Conservation (phyloP, 2,888 invertebrate species). For the Trachelus tabidus region DNA sequence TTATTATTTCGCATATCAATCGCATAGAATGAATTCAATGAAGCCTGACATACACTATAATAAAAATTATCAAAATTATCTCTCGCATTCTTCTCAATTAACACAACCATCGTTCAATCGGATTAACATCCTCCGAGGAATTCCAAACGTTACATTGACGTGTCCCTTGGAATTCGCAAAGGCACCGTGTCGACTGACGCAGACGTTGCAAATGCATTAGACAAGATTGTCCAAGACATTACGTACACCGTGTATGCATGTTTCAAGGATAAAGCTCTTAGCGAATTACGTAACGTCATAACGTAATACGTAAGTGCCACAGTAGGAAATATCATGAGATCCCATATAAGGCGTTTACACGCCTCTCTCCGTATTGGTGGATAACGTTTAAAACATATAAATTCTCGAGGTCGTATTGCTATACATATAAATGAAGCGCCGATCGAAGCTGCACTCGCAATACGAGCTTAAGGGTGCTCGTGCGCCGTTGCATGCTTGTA, state of each 20-base stretch:
- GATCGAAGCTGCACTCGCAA: background rate
- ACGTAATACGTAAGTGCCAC: background rate
- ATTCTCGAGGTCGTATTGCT: background rate
- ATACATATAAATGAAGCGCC: background rate
- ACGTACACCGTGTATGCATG: background rate
- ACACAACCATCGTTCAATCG: background rate
- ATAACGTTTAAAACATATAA: background rate
- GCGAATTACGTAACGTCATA: background rate
- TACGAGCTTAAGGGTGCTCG: background rate
- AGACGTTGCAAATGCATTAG: background rate
- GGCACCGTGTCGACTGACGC: background rate
- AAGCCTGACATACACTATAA: too few species aligned
- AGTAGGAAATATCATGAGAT: background rate
- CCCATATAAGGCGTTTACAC: background rate
- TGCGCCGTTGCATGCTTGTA: constrained; percentile 47
- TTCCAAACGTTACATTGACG: background rate
- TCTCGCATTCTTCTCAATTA: background rate
- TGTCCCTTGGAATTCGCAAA: background rate
- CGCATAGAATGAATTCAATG: too few species aligned
- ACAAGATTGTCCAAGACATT: background rate
- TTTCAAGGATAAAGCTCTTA: background rate
- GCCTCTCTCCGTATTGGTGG: background rate
- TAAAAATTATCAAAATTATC: background rate
- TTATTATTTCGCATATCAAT: background rate
- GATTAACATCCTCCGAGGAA: background rate